Evolutionary conservation across 1,140 invertebrate species (phyloP).

Genomic region (Neuroterus valhalla): DNA sequence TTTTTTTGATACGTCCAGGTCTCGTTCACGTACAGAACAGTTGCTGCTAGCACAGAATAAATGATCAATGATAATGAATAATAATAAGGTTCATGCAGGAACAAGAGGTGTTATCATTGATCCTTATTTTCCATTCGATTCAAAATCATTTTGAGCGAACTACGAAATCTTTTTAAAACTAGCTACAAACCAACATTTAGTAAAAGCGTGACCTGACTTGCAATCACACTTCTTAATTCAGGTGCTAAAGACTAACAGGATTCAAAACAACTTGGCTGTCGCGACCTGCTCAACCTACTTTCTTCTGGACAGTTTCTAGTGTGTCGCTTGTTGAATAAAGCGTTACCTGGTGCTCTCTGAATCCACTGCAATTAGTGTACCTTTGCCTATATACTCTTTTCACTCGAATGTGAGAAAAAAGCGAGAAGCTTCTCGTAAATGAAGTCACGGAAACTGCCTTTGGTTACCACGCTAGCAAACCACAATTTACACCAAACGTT

Average conservation of each 20-base stretch:
- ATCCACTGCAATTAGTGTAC: constrained; percentile 48
- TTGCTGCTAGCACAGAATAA: too few relatives aligned
- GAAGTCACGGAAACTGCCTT: background rate
- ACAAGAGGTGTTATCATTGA: too few relatives aligned
- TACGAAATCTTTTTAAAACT: too few relatives aligned
- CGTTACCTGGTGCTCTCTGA: constrained; percentile 39
- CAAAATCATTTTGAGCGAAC: too few relatives aligned
- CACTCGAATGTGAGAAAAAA: background rate
- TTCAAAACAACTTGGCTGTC: background rate
- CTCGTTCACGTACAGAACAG: too few relatives aligned
- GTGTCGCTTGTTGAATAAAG: constrained; percentile 39
- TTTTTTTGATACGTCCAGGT: too few relatives aligned
- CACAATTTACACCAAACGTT: background rate
- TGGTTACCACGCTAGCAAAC: background rate
- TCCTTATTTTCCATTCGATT: too few relatives aligned
- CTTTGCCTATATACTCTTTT: constrained; percentile 35
- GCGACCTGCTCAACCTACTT: background rate
- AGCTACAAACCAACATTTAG: too few relatives aligned
- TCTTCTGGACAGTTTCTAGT: constrained; percentile 14
- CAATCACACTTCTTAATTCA: background rate
- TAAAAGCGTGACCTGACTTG: too few relatives aligned
- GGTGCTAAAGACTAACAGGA: background rate
- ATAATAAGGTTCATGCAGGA: too few relatives aligned
- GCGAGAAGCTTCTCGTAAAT: background rate
- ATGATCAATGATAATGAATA: too few relatives aligned